Evolutionary conservation across 2,888 invertebrate species (phyloP).

Genomic region (Julus scandinavius): DNA sequence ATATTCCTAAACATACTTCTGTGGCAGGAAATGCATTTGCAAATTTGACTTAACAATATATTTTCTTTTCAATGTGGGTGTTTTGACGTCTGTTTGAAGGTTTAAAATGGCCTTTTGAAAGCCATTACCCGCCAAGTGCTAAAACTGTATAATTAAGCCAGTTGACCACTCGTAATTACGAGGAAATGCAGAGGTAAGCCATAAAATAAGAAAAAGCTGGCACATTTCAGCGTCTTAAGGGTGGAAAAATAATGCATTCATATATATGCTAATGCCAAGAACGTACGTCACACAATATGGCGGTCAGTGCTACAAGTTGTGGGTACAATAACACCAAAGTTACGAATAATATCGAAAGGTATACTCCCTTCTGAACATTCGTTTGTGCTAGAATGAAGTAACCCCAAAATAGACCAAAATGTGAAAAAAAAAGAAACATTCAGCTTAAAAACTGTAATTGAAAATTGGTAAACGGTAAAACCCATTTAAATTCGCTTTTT

Average conservation of each 20-base stretch:
- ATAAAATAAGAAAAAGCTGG: neutral
- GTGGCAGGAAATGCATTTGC: neutral
- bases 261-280: neutral
- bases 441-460: neutral
- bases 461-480: neutral
- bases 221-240: neutral
- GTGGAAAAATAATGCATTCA: neutral
- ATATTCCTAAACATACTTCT: neutral
- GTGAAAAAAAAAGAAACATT: neutral
- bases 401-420: neutral
- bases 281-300: slow-evolving; percentile 14
- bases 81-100: neutral
- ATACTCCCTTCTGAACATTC: neutral
- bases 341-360: neutral
- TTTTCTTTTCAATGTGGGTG: slow-evolving; percentile 14
- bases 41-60: neutral
- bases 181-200: neutral
- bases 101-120: neutral
- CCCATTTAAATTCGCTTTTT: neutral
- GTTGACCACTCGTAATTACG: slow-evolving; percentile 35
- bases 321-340: slow-evolving; percentile 9
- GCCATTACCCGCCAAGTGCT: slow-evolving; percentile 20
- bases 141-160: slow-evolving; percentile 34
- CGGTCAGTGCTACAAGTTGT: slow-evolving; percentile 16
- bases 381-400: neutral